Base-by-base conservation (phyloP, 2,888 invertebrate species). In the Orthosia gracilis region DNA sequence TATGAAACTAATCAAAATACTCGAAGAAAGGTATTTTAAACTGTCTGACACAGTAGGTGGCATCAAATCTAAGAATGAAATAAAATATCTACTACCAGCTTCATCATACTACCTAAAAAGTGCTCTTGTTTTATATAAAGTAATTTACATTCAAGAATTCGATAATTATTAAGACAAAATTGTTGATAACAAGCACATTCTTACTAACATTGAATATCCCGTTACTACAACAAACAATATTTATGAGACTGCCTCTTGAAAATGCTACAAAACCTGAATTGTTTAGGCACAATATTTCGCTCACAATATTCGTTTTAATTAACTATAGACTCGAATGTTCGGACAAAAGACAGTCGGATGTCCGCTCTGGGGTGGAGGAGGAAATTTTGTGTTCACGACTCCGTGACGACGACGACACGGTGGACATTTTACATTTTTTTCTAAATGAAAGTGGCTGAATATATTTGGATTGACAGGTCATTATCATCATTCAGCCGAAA, bases 291-390 rank as follows among this genome's bases (percentile, higher is more conserved):
- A 81, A 80, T 82, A 83, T 82, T 84, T 86, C 83, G 82, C 81
- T 84, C 87, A 91, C 91, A 91, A 91, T 92, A 94, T 93, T 93
- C 92, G 88, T 94, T 94, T 94, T 94, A 95, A 94, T 94, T 94
- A 94, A 94, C 93, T 92, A 91, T 87, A 89, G 89, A 90, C 89
- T 88, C 89, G 87, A 92, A 89, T 91, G 89, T 88, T 88, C 89
- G 89, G 88, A 94, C 94, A 94, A 94, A 94, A 94, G 94, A 92
- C 92, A 91, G 91, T 88, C 91, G 90, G 91, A 92, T 88, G 89
- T 93, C 91, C 91, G 91, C 85, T 89, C 83, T 75, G 83, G 89
- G 91, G 89, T 84, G 84, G 82, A 69, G 69, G 31, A 49, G 21
- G 69, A 58, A 1, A 13, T 77, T 90, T 81, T 84, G 3, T 75